phyloP scores from a whole-genome alignment of 37 sponge, comb jelly and placozoan genomes.

The Axinella damicornis region DNA sequence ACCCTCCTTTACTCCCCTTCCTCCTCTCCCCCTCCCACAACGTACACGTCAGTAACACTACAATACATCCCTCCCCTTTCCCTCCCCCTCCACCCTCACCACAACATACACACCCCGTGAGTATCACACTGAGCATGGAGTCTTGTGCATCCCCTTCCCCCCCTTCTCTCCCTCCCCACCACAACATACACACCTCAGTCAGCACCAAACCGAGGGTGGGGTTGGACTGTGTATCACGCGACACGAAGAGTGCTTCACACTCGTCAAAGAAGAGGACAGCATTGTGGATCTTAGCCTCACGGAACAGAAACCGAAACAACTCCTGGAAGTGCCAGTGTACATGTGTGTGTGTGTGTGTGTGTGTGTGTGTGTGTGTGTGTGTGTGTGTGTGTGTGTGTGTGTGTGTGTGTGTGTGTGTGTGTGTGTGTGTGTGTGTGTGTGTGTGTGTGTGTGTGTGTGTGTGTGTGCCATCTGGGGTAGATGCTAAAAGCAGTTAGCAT shows the following conservation, averaged over 20 bases:
- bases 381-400: no score
- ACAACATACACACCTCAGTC: no score
- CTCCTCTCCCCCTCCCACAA: no score
- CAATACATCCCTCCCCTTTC: background rate
- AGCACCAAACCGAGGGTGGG: conserved; percentile 78
- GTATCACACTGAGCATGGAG: no score
- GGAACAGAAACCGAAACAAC: conserved; percentile 87
- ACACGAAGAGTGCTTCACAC: conserved; percentile 90
- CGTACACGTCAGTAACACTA: no score
- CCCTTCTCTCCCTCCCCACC: background rate
- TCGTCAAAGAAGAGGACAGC: conserved; percentile 94
- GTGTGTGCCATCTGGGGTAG: background rate
- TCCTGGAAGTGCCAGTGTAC: no score
- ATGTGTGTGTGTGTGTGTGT: no score
- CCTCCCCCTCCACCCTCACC: no score
- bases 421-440: no score
- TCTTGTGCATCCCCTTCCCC: background rate
- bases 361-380: no score
- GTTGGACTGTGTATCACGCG: conserved; percentile 70
- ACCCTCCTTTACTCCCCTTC: no score
- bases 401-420: background rate
- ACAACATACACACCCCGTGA: background rate
- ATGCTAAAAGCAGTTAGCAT: background rate
- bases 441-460: no score
- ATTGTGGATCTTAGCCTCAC: conserved; percentile 92